Percentiles rank a stretch among this genome's conserved stretches.
phyloP scores from a whole-genome alignment of 2,797 vertebrate genomes.

The Megaceryle alcyon region DNA sequence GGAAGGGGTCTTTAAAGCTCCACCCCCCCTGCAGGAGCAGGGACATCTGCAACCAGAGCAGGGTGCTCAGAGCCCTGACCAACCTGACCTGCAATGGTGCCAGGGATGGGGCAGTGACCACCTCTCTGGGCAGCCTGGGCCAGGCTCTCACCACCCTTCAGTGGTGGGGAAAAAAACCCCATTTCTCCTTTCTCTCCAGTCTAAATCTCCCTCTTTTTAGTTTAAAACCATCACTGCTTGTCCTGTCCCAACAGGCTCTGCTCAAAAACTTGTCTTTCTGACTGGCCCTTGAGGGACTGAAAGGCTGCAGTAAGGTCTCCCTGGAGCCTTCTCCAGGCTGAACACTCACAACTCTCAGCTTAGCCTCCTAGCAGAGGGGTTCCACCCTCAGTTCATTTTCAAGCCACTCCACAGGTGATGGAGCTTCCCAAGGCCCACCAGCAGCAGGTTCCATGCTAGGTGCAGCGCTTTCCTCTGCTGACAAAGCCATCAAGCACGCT shows the following conservation, averaged over 20 bases:
- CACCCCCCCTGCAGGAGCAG: neutral
- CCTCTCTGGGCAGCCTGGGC: neutral
- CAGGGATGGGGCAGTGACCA: neutral
- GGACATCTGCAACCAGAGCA: neutral
- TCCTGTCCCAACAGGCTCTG: neutral
- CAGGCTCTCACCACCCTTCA: neutral
- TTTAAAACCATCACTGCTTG: neutral
- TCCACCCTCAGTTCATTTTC: neutral
- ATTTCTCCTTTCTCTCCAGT: too few relatives aligned
- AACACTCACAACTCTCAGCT: neutral
- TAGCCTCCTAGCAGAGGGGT: neutral
- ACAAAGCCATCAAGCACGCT: fast-evolving
- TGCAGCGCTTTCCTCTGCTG: neutral
- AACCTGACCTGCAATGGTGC: neutral
- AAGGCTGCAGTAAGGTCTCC: neutral
- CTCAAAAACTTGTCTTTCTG: neutral
- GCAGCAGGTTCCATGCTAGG: neutral
- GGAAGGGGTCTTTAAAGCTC: neutral
- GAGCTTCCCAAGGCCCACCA: neutral
- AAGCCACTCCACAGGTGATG: neutral
- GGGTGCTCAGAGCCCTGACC: neutral
- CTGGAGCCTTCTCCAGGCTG: neutral
- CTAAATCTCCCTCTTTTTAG: neutral
- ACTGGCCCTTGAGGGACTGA: neutral
- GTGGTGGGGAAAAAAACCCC: too few relatives aligned